Base-by-base conservation (phyloP, 2,797 vertebrate genomes). In the Pipistrellus nathusii region DNA sequence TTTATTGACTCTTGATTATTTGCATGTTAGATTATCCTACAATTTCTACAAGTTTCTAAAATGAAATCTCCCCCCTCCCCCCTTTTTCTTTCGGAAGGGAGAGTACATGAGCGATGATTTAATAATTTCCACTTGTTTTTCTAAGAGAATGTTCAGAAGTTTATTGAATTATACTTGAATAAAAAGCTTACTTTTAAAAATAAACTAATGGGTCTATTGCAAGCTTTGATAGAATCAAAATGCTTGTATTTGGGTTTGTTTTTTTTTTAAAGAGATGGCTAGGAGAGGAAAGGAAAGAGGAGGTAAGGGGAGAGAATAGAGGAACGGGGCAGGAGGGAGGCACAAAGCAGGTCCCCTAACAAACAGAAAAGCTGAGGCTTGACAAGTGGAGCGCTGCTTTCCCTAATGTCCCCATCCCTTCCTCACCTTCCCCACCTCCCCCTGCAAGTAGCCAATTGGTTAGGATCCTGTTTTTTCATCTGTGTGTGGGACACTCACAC, bases 121-220 rank as follows among this genome's bases (percentile, higher is more conserved):
- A 23, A 51, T 20, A 2, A 78, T 64, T 75, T 75, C 3, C 38
- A 27, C 21, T 75, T 41, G 14, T 53, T 27, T 88, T 62, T 80
- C 35, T 41, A 85, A 94, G 83, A 86, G 44, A 66, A 62, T 55
- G 41, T 85, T 92, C 35, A 41, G n/a, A 87, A 73, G 15, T 38
- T 35, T 73, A 30, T 9, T 75, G 38, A 51, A 35, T 76, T 71
- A 48, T 10, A 46, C 15, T 25, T 68, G 44, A 82, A n/a, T 44
- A 72, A 68, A 88, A 89, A 18, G 18, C 62, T 64, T 30, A 59
- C 81, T 80, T 51, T 46, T 48, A 71, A 86, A 68, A 59, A 32
- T 46, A 44, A 73, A 35, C 32, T 14, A 46, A 48, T 44, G 38
- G 9, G 21, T 78, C 57, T 55, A 55, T 53, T 13, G 4, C 6